These are phyloP conservation scores for Heterodera carotae DNA, from an alignment of 1,140 invertebrate species.

Conservation along the genomic window DNA sequence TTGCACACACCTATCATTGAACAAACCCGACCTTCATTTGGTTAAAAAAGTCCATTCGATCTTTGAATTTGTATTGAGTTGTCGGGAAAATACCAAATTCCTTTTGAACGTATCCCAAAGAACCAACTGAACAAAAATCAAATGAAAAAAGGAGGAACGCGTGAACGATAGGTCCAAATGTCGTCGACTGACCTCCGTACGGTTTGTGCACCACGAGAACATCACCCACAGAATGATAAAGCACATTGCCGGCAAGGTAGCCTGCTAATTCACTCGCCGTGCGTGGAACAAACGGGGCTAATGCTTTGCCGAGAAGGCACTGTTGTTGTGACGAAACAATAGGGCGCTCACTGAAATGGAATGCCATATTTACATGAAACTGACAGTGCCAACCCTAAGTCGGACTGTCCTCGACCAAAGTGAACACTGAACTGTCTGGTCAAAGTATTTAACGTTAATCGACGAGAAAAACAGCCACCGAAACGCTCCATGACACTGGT, in stretches of 20 bases:
- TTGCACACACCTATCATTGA: not conserved
- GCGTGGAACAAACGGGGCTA: not conserved
- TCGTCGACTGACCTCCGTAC: conserved; percentile 18
- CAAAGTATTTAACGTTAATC: not conserved
- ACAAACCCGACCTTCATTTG: not conserved
- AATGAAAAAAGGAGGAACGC: not conserved
- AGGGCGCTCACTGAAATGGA: not conserved
- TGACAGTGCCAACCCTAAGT: not conserved
- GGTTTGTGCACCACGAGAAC: conserved; percentile 35
- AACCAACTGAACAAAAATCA: conserved; percentile 16
- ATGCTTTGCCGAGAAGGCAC: conserved; percentile 9
- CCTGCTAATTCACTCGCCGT: conserved; percentile 2
- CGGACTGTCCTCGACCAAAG: not conserved
- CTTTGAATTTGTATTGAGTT: conserved; percentile 25
- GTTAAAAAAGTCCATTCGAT: conserved; percentile 1
- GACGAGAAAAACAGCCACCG: not conserved
- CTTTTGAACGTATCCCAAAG: conserved; percentile 20
- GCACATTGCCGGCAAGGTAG: not conserved
- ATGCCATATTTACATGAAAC: not conserved
- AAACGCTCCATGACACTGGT: not conserved
- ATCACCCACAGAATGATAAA: conserved; percentile 20
- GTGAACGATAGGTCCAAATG: not conserved
- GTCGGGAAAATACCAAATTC: conserved; percentile 27
- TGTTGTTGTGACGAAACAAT: not conserved
- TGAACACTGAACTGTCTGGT: not conserved